Evolutionary conservation across 1,140 invertebrate genomes (phyloP).

Genomic region (Temnothorax longispinosus): DNA sequence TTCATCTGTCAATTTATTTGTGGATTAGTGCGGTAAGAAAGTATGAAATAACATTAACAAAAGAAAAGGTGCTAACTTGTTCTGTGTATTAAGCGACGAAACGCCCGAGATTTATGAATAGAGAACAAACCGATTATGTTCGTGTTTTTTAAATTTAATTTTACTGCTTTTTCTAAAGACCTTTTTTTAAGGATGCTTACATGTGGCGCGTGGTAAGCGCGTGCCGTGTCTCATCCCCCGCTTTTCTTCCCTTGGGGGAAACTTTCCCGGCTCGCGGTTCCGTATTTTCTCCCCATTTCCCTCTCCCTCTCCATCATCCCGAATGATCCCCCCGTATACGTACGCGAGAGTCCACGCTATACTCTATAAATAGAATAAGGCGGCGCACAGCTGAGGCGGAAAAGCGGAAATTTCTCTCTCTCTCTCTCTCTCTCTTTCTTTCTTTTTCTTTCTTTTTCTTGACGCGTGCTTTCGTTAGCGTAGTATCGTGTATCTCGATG

Average conservation of each 20-base stretch:
- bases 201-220: neutral
- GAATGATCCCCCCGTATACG: slow-evolving; percentile 46
- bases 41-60: neutral
- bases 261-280: slow-evolving; percentile 58
- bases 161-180: neutral
- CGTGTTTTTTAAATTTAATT: neutral
- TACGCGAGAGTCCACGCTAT: slow-evolving; percentile 34
- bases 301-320: slow-evolving; percentile 22
- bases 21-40: neutral
- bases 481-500: slow-evolving; percentile 74
- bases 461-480: slow-evolving; percentile 62
- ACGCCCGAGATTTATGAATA: neutral
- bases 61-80: neutral
- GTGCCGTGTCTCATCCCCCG: slow-evolving; percentile 6
- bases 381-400: slow-evolving; percentile 71
- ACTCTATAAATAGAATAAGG: slow-evolving; percentile 69
- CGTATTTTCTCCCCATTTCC: slow-evolving; percentile 13
- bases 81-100: neutral
- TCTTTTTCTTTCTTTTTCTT: neutral
- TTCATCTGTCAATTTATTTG: neutral
- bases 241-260: neutral
- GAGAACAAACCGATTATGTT: neutral
- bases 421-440: slow-evolving; percentile 9
- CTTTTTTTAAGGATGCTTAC: neutral
- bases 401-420: slow-evolving; percentile 77